phyloP scores from a whole-genome alignment of 2,888 invertebrate genomes.

The Chloroclysta siterata region DNA sequence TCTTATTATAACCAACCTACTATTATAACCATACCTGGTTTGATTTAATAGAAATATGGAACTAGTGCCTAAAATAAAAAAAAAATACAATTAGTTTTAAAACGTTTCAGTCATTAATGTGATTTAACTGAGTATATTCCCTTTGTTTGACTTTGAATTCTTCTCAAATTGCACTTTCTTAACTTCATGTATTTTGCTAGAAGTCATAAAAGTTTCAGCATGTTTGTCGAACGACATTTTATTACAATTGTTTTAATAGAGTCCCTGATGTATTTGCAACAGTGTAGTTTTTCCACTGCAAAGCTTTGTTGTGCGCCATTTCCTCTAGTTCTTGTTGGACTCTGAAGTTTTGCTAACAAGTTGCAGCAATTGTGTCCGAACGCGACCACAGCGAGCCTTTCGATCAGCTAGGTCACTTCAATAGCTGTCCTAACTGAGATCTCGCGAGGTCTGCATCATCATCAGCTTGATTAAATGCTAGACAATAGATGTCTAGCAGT shows the following conservation, averaged over 20 bases:
- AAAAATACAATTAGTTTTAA: no score
- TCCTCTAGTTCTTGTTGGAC: slow-evolving; percentile 8
- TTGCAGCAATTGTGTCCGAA: slow-evolving; percentile 14
- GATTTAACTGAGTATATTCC: no score
- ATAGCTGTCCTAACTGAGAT: background rate
- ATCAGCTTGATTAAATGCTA: no score
- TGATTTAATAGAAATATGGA: no score
- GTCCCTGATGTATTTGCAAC: slow-evolving; percentile 7
- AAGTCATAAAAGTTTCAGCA: background rate
- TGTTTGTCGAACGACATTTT: background rate
- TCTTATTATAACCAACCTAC: no score
- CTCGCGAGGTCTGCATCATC: background rate
- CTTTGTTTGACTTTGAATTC: no score
- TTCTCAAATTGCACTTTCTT: no score
- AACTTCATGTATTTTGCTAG: background rate
- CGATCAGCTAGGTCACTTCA: slow-evolving; percentile 4
- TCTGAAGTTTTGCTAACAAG: slow-evolving; percentile 17
- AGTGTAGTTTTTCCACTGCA: slow-evolving; percentile 8
- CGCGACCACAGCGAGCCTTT: background rate
- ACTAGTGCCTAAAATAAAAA: no score
- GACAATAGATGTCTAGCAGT: no score
- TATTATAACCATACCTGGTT: no score
- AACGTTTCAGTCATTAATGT: no score
- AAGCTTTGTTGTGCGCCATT: slow-evolving; percentile 5
- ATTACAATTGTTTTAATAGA: background rate